Conservation (phyloP, 2,113 vertebrate genomes). For the Nanorana parkeri region DNA sequence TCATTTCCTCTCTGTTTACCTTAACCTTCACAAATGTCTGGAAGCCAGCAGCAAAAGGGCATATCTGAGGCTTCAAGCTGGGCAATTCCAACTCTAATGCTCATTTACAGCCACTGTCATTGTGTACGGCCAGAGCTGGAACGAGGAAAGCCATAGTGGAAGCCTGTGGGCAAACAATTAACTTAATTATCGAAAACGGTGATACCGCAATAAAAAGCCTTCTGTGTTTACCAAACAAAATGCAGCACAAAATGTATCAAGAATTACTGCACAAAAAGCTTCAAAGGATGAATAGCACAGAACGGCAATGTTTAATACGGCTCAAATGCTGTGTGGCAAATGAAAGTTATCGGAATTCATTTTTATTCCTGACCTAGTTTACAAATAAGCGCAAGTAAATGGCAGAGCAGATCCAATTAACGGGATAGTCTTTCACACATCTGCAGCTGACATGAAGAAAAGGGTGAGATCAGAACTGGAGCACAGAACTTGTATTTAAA, state of each 20-base stretch:
- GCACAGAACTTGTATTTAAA: too few species aligned
- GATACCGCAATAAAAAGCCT: background rate
- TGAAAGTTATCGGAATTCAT: background rate
- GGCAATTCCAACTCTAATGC: background rate
- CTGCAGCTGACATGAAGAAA: too few species aligned
- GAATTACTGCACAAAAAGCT: background rate
- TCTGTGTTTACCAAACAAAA: constrained; percentile 4
- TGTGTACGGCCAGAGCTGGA: constrained; percentile 6
- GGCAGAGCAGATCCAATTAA: background rate
- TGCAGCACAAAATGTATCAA: background rate
- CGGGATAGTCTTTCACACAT: background rate
- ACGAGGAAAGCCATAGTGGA: background rate
- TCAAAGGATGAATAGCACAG: background rate
- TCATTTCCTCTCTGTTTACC: background rate
- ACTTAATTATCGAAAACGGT: constrained; percentile 26
- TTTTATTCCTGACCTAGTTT: constrained; percentile 6
- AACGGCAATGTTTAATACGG: background rate
- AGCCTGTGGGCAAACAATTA: constrained; percentile 20
- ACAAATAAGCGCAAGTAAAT: constrained; percentile 6
- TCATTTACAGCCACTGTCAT: constrained; percentile 16
- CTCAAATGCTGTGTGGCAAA: background rate
- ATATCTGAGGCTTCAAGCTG: background rate
- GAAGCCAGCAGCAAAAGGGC: background rate
- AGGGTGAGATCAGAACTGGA: too few species aligned
- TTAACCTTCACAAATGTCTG: constrained; percentile 22